phyloP scores from a whole-genome alignment of 2,888 invertebrate genomes.

The Drosophila imparisetae region DNA sequence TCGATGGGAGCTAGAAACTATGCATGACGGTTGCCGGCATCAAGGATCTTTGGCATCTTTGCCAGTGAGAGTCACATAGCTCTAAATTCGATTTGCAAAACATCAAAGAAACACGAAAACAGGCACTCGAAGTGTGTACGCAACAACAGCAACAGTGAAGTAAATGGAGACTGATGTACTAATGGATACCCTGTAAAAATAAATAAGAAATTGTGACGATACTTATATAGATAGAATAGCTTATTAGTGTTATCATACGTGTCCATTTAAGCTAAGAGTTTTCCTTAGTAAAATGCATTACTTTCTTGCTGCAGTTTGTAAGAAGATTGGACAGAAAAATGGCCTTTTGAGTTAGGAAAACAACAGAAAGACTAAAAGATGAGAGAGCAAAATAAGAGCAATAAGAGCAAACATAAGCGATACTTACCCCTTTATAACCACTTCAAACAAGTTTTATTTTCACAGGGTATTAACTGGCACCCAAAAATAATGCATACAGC shows the following conservation, averaged over 20 bases:
- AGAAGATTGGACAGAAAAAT: neutral
- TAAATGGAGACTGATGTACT: constrained; percentile 15
- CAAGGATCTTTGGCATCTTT: constrained; percentile 14
- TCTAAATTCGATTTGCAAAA: constrained; percentile 74
- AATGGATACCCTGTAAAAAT: constrained; percentile 12
- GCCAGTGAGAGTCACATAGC: constrained; percentile 33
- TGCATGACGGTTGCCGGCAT: neutral
- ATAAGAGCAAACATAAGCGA: too few species aligned
- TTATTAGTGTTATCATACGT: neutral
- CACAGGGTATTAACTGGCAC: constrained; percentile 36
- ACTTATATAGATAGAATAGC: neutral
- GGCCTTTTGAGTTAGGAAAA: neutral
- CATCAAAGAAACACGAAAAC: constrained; percentile 63
- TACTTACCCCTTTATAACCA: neutral
- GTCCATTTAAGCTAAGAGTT: neutral
- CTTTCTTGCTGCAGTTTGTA: neutral
- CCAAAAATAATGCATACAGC: constrained; percentile 54
- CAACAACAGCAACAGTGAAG: constrained; percentile 26
- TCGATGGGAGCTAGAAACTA: constrained; percentile 42
- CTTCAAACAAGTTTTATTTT: neutral
- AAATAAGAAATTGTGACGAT: neutral
- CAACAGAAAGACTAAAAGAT: too few species aligned
- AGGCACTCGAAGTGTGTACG: constrained; percentile 17
- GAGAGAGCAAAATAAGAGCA: neutral
- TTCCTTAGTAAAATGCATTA: neutral